Evolutionary conservation across 2,797 vertebrate genomes (phyloP), one percentile per base, ranked within the genome.

Genomic region (Oreochromis grahami): DNA sequence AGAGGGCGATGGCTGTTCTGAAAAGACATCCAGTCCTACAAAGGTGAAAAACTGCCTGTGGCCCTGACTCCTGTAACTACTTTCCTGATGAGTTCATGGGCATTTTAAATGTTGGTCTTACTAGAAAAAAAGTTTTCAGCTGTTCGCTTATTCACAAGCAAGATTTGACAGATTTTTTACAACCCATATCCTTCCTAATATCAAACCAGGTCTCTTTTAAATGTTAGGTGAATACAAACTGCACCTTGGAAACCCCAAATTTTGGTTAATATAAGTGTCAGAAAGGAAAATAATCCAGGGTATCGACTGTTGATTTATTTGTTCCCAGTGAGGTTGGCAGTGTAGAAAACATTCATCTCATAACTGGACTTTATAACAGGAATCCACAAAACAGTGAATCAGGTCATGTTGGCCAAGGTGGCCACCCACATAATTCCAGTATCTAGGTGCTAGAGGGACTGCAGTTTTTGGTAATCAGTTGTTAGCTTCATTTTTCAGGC

Each of bases 401-500:
- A n/a, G 32, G 10, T 63, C 58, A 63, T 63, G 58, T n/a, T 63
- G 17, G 4, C 17, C 17, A 1, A 36, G 58, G 0, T 60, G 32
- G 0, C 29, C 17, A 60, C 0, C 1, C 0, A 2, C 17, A 3
- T 36, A 65, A 4, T 65, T 65, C 0, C 60, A 65, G 60, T 21
- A 63, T 65, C 19, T 36, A 38, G 36, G 9, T 21, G 58, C 32
- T 12, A 60, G 56, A 60, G 17, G 10, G 6, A 36, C 58, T 12
- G 32, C 58, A 56, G 24, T 56, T 29, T 56, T 29, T 56, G 1
- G 4, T 29, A 15, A 5, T 56, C 13, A 56, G 24, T 56, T 56
- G 53, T 56, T 56, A 56, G 24, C 53, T 56, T 29, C 4, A 15
- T 56, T 29, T 56, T 56, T 56, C 53, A 29, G 24, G 3, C 1